Percentiles rank a stretch among this genome's conserved stretches.
Conservation (phyloP, 2,888 invertebrate species). For the Anthoptus insignis region DNA sequence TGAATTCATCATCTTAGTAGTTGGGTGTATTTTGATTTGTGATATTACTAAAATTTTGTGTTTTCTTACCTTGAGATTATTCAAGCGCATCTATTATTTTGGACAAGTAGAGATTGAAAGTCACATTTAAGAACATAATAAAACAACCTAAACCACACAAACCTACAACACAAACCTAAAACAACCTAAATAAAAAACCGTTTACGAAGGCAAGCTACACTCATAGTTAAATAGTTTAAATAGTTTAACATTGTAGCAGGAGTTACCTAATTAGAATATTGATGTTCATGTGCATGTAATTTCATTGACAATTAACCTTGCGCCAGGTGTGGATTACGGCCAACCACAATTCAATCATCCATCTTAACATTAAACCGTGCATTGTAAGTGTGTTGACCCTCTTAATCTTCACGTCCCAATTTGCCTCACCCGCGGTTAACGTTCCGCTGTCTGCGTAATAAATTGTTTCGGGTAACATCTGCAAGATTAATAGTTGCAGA, state of each 20-base stretch:
- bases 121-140: no score
- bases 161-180: no score
- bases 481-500: constrained; percentile 78
- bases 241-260: background rate
- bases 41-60: no score
- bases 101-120: no score
- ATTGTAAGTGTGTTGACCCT: constrained; percentile 64
- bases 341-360: constrained; percentile 58
- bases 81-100: no score
- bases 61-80: no score
- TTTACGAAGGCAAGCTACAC: no score
- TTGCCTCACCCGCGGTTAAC: constrained; percentile 65
- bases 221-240: no score
- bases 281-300: background rate
- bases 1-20: no score
- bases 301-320: constrained; percentile 12
- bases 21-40: no score
- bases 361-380: constrained; percentile 56
- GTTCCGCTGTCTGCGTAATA: constrained; percentile 68
- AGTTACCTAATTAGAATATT: background rate
- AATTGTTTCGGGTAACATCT: constrained; percentile 80
- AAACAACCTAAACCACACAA: no score
- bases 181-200: no score
- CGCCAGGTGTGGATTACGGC: constrained; percentile 10
- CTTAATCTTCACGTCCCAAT: constrained; percentile 71